phyloP scores from a whole-genome alignment of 2,888 invertebrate species.

The Coenonympha glycerion region DNA sequence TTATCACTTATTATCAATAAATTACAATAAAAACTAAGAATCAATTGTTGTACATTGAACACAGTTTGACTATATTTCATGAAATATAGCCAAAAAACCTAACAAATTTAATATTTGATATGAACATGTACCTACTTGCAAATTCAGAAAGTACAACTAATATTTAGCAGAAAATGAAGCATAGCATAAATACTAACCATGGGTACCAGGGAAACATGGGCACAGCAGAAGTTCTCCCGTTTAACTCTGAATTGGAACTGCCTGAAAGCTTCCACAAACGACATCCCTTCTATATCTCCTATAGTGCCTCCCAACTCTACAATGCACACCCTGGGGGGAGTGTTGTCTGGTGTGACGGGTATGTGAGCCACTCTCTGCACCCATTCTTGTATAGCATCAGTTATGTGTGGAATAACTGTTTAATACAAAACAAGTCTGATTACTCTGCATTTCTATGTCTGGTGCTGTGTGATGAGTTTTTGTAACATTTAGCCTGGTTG shows the following conservation, averaged over 20 bases:
- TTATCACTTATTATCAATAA: too few relatives aligned
- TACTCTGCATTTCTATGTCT: background rate
- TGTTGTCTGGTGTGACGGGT: constrained; percentile 84
- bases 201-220: constrained; percentile 97
- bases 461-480: too few relatives aligned
- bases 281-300: constrained; percentile 99
- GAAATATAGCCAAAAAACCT: too few relatives aligned
- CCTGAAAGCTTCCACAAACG: constrained; percentile 98
- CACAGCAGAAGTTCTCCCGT: constrained; percentile 94
- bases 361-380: constrained; percentile 92
- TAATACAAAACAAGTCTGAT: background rate
- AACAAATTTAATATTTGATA: too few relatives aligned
- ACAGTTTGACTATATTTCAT: too few relatives aligned
- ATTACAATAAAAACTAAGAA: too few relatives aligned
- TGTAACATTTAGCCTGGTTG: too few relatives aligned
- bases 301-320: constrained; percentile 98
- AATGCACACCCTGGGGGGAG: constrained; percentile 86
- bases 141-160: too few relatives aligned
- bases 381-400: constrained; percentile 99
- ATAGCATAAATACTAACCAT: constrained; percentile 75
- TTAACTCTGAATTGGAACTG: constrained; percentile 97
- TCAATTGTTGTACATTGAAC: too few relatives aligned
- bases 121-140: too few relatives aligned
- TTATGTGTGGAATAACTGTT: constrained; percentile 98
- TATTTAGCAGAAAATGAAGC: background rate